Evolutionary conservation across 2,113 vertebrate genomes (phyloP), one percentile per base, ranked within the genome.

Genomic region (Panthera leo): DNA sequence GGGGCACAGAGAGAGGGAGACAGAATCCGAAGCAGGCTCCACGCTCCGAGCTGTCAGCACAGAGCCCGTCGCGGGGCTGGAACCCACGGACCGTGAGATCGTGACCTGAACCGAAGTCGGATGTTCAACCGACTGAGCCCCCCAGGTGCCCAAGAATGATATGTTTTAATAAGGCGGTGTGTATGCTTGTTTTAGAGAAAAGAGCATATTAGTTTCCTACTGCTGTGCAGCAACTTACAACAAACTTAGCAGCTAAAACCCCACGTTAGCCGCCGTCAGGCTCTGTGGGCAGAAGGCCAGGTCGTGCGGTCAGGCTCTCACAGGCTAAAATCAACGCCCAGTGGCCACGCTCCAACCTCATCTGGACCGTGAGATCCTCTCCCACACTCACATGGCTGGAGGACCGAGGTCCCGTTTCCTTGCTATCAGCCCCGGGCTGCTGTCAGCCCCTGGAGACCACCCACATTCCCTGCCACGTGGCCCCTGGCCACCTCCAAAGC

Each of bases 191-290:
- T 48, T 19, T 39, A 21, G 16, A 48, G 68, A 39, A 76, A 11
- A 19, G 1, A 7, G 8, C 18, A 1, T 2, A 0, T 13, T n/a
- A 5, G 6, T 25, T 65, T 42, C n/a, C 80, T 19, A 34, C 0
- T 36, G 53, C 68, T 3, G 0, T 10, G 9, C 23, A 61, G 86
- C 53, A 75, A 53, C 31, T 21, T 2, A 18, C 63, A 82, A n/a
- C 63, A 25, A 14, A 61, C 0, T 0, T 0, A 19, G 42, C 42
- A 5, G n/a, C 21, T 11, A 16, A 10, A 85, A 15, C 14, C 51
- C 42, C 55, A 8, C 1, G 7, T 13, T 3, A 18, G 25, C 36
- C 2, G 4, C 4, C 2, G 5, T 5, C 7, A 4, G 53, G 36
- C 4, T 73, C 25, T 11, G 4, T 1, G 19, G 36, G 11, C 13